Percentiles rank a stretch among this genome's conserved stretches.
phyloP scores from a whole-genome alignment of 2,113 vertebrate species.

The Salvelinus namaycush region DNA sequence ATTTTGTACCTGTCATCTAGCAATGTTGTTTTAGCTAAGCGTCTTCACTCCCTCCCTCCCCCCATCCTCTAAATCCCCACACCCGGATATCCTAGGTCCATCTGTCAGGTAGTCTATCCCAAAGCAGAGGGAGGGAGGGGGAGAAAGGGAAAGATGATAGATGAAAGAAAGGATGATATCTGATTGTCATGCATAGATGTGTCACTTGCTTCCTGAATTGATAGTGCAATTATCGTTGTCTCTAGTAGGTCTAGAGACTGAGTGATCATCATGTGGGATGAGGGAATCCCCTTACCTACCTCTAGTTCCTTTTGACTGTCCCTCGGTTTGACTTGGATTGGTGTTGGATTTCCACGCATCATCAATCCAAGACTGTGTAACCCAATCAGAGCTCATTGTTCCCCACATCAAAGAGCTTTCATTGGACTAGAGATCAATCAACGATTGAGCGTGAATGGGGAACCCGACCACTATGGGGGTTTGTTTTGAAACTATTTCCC shows the following conservation, averaged over 20 bases:
- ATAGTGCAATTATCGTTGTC: not conserved
- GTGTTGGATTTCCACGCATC: constrained; percentile 53
- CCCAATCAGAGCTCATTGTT: constrained; percentile 60
- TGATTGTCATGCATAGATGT: constrained; percentile 20
- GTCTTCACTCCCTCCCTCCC: constrained; percentile 16
- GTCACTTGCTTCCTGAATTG: constrained; percentile 24
- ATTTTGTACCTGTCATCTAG: constrained; percentile 39
- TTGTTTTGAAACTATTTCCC: constrained; percentile 19
- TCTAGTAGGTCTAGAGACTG: no score
- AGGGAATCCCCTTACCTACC: not conserved
- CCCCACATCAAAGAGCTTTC: constrained; percentile 53
- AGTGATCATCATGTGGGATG: not conserved
- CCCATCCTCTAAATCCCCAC: not conserved
- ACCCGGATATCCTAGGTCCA: constrained; percentile 53
- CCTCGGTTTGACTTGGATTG: constrained; percentile 9
- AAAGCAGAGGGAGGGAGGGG: constrained; percentile 14
- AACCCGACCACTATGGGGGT: constrained; percentile 24
- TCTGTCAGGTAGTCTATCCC: constrained; percentile 54
- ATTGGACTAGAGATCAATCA: constrained; percentile 52
- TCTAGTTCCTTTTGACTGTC: constrained; percentile 1
- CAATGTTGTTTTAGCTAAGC: constrained; percentile 49
- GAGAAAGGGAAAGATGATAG: constrained; percentile 42
- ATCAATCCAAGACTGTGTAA: constrained; percentile 59
- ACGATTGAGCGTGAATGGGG: constrained; percentile 32
- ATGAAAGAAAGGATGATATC: constrained; percentile 43